Conservation (phyloP, 2,888 invertebrate species). For the Hipparchia sbordonii region DNA sequence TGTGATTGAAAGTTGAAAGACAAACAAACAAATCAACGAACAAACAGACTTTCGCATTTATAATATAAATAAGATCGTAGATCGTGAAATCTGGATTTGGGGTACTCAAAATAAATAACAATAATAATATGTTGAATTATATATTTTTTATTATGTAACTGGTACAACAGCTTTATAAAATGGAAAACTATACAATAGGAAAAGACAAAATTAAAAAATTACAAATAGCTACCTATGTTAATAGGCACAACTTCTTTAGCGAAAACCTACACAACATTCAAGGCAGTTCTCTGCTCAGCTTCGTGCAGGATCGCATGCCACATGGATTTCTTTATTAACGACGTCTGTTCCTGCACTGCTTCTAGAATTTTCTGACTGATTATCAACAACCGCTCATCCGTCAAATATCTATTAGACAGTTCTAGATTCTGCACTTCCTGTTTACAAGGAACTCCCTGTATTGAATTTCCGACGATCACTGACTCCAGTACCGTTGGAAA, state of each 20-base stretch:
- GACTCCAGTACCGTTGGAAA: constrained; percentile 51
- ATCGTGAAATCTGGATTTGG: too few relatives aligned
- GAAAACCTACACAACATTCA: not conserved
- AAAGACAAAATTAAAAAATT: not conserved
- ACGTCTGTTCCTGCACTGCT: constrained; percentile 66
- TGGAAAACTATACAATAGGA: not conserved
- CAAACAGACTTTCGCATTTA: too few relatives aligned
- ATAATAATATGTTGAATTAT: too few relatives aligned
- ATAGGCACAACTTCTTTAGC: not conserved
- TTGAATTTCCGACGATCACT: constrained; percentile 46
- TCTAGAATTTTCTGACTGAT: constrained; percentile 67
- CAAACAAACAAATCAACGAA: too few relatives aligned
- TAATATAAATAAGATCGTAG: too few relatives aligned
- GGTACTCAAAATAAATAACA: too few relatives aligned
- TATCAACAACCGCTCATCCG: constrained; percentile 64
- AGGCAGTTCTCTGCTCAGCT: constrained; percentile 36
- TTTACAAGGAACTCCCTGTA: constrained; percentile 68
- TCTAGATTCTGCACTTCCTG: constrained; percentile 39
- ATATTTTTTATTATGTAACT: too few relatives aligned
- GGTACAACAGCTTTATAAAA: too few relatives aligned
- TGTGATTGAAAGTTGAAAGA: too few relatives aligned
- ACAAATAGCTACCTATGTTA: not conserved
- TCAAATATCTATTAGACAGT: constrained; percentile 30
- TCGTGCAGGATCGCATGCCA: constrained; percentile 46
- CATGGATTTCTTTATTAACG: constrained; percentile 52